Base-by-base conservation (phyloP, 2,113 vertebrate genomes). In the Macrotis lagotis region DNA sequence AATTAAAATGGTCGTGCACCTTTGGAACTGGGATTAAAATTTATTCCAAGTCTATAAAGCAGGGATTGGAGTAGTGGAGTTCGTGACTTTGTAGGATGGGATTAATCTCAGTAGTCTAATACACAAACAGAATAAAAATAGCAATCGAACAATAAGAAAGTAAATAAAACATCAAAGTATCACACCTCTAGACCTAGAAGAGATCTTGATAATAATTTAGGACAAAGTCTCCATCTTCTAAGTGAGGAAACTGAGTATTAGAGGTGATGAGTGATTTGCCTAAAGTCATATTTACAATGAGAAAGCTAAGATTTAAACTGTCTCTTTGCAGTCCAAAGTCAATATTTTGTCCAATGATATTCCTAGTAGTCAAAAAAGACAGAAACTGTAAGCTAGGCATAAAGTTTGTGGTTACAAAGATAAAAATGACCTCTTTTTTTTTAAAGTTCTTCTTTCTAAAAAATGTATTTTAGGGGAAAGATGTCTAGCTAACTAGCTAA, bases 401-500 rank as follows among this genome's bases (percentile, higher is more conserved):
- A 14, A 59, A 59, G 55, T 66, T 66, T 66, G 28, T 66, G 4
- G 28, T 59, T 31, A 31, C 28, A 66, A 66, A 31, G 31, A 66
- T 66, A 66, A 66, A 2, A 55, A 74, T 12, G 8, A 44, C 44
- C 52, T 94, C 93, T 93, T 89, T 93, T 83, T 89, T 92, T 92
- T 90, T 66, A 94, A 90, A 52, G 37, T 28, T n/a, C n/a, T n/a
- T n/a, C n/a, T n/a, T n/a, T n/a, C n/a, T n/a, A 53, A 50, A 53
- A 26, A 26, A n/a, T 16, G 14, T 44, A 83, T 2, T 24, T 66
- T 83, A 44, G 66, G 7, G 66, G 16, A 6, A 44, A 83, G 37
- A 44, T 59, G 11, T 59, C 3, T 83, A 94, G 52, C 3, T 91
- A 51, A 16, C 3, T 51, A 52, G 19, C 9, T 90, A 48, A n/a